These are phyloP conservation scores for Sebastolobus altivelis DNA, from an alignment of 2,797 vertebrate species.

Conservation along the genomic window DNA sequence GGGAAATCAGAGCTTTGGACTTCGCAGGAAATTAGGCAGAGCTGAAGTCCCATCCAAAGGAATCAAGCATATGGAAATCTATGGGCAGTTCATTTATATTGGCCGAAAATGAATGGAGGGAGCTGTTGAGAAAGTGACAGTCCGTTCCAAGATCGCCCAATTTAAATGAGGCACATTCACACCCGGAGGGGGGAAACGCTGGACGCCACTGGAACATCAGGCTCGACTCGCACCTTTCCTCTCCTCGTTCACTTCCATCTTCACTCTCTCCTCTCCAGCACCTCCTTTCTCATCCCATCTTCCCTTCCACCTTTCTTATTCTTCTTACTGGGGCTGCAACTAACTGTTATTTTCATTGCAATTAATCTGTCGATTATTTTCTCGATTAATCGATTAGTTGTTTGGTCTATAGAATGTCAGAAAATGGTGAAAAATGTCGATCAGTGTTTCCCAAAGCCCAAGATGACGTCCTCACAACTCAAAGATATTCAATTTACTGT, in stretches of 20 bases:
- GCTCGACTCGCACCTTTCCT: slow-evolving; percentile 36
- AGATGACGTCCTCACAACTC: too few species aligned
- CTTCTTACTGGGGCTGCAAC: not conserved
- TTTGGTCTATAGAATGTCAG: too few species aligned
- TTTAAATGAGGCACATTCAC: slow-evolving; percentile 73
- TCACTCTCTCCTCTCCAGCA: slow-evolving; percentile 15
- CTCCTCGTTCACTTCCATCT: not conserved
- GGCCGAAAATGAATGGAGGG: slow-evolving; percentile 73
- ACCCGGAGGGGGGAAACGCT: slow-evolving; percentile 57
- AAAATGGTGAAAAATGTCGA: too few species aligned
- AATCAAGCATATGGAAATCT: slow-evolving; percentile 77
- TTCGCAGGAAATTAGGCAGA: slow-evolving; percentile 71
- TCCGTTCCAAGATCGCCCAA: slow-evolving; percentile 63
- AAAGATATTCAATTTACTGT: too few species aligned
- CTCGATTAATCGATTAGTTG: too few species aligned
- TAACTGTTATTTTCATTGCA: too few species aligned
- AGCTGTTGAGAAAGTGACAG: slow-evolving; percentile 68
- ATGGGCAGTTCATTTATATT: slow-evolving; percentile 75
- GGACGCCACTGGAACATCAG: slow-evolving; percentile 45
- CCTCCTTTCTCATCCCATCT: not conserved
- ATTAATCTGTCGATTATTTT: too few species aligned
- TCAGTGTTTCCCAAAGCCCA: too few species aligned
- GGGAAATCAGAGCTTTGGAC: slow-evolving; percentile 70
- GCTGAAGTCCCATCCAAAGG: slow-evolving; percentile 65
- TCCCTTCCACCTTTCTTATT: not conserved